Percentiles rank a stretch among this genome's conserved stretches.
phyloP scores from a whole-genome alignment of 2,113 vertebrate genomes.

The human region DNA sequence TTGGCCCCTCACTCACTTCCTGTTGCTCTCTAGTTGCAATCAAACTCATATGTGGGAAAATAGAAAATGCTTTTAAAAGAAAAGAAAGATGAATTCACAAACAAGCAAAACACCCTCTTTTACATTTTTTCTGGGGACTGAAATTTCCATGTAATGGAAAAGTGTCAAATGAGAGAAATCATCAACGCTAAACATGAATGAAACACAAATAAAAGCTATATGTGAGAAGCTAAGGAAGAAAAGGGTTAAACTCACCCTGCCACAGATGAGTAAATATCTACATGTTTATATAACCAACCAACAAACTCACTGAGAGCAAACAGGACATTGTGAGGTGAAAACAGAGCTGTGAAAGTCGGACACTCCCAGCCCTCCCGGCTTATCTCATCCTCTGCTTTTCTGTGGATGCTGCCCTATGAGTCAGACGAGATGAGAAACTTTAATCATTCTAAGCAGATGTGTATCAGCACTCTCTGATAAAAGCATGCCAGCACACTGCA shows the following conservation, averaged over 20 bases:
- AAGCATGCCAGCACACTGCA: background rate
- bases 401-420: background rate
- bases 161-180: background rate
- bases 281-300: background rate
- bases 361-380: background rate
- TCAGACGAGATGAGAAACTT: background rate
- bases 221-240: background rate
- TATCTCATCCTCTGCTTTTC: conserved; percentile 2
- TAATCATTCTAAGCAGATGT: conserved; percentile 50
- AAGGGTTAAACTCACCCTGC: background rate
- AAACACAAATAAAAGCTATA: background rate
- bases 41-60: conserved; percentile 21
- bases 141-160: background rate
- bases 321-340: background rate
- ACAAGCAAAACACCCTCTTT: background rate
- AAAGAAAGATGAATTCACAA: background rate
- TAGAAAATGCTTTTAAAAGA: background rate
- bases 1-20: conserved; percentile 59
- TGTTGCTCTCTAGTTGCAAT: conserved; percentile 26
- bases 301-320: background rate
- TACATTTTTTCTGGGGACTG: background rate
- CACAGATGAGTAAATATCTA: background rate
- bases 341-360: background rate
- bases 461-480: background rate
- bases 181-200: background rate